Evolutionary conservation across 30 jellyfish, hydroid and myxozoan genomes (phyloP), one percentile per base, ranked within the genome.

Genomic region (Turritopsis rubra): DNA sequence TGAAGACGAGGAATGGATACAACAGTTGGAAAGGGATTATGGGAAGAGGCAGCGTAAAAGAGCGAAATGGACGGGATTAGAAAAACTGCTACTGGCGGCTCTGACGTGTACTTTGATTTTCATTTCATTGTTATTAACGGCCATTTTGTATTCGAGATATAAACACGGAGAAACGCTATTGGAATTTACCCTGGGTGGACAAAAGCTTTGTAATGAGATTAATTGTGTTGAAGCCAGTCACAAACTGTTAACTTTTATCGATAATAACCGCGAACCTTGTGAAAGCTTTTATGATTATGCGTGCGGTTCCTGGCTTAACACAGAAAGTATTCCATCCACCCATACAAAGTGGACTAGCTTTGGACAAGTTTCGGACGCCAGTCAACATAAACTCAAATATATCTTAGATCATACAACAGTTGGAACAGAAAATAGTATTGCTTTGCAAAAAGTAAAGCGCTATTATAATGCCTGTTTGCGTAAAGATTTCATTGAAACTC

Each of bases 1-100:
- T 29, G 94, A 88, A 21, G 96, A 91, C 88, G 96, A 91, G 75
- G 97, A 91, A 77, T 91, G 97, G 97, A 91, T 91, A n/a, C 97
- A 91, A 54, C 97, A 91, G 74, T 83, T 91, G 22, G 91, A 91
- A 84, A 28, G 97, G 73, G 97, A 91, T 68, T 91, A 91, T 54
- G 96, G 96, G 22, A 54, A 85, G 29, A 79, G 89, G 24, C 81
- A 31, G 8, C 81, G 26, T 28, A 89, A 84, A 27, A 85, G 84
- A 85, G 53, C 89, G 23, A 90, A 85, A 52, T 81, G 92, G 95
- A 85, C 89, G 0, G 53, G 81, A 54, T 68, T 91, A 54, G 97
- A 91, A 75, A 86, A 86, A 52, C 52, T 80, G 1, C 81, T 91
- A 78, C 20, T 75, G 18, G 52, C 81, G 0, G 76, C 91, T 21